phyloP scores from a whole-genome alignment of 35 echinoderm and acorn worm species.

The Lytechinus variegatus region DNA sequence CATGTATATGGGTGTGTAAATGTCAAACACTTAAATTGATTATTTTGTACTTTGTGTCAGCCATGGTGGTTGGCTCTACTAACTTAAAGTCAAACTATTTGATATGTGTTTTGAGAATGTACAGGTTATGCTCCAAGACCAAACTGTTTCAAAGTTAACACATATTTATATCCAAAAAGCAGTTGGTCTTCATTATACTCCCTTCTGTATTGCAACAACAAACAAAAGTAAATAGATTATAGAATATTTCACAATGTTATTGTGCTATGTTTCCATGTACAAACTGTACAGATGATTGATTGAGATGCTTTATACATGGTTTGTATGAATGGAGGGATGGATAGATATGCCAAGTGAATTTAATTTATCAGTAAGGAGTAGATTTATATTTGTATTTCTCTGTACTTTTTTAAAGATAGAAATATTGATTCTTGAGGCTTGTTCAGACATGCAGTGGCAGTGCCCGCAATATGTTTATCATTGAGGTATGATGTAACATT shows the following conservation, averaged over 20 bases:
- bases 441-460: too few species aligned
- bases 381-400: neutral
- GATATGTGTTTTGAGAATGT: neutral
- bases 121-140: neutral
- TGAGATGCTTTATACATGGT: conserved; percentile 3
- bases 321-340: neutral
- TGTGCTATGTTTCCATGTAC: neutral
- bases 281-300: neutral
- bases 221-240: neutral
- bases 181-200: neutral
- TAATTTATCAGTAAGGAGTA: conserved; percentile 20
- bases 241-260: neutral
- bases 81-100: neutral
- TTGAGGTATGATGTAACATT: too few species aligned
- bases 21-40: neutral
- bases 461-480: too few species aligned
- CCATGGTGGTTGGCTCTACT: neutral
- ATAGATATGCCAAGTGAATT: neutral
- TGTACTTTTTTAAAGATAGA: neutral
- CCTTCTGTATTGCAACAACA: neutral
- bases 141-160: neutral
- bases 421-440: neutral
- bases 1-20: neutral
- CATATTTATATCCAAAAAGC: neutral
- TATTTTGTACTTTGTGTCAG: neutral